Base-by-base conservation (phyloP, 2,113 vertebrate genomes). In the Ifrita kowaldi region DNA sequence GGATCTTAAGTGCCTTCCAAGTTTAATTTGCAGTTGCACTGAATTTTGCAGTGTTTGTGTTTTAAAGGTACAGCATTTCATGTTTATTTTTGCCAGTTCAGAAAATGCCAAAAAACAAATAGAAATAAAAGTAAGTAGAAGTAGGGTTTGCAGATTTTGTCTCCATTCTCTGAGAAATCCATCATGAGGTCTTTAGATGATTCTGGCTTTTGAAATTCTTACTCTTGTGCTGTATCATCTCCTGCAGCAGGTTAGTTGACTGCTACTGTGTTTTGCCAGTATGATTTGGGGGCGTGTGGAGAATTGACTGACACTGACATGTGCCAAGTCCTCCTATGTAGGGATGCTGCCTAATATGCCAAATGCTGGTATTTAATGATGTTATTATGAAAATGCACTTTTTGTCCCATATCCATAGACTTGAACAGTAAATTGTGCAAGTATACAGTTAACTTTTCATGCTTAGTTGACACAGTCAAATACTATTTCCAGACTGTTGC, bases 231-330 rank as follows among this genome's bases (percentile, higher is more conserved):
- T 62, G 12, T 32, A 8, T 55, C 16, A 35, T 55, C 15, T 50
- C 41, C 50, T 52, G 0, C 13, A 46, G 46, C 42, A 20, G 32
- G 15, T 62, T 81, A 23, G 16, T 37, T 71, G 79, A 20, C 42
- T 7, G 5, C n/a, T 74, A 0, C 27, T 37, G 1, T 42, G 27
- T 68, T 63, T 55, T 70, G 10, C 55, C 28, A 28, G n/a, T 39
- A 24, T 0, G 0, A 0, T 84, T 74, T 81, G 30, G 28, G 18
- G 2, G 5, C 3, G 10, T 6, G 1, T 75, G 74, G 62, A 44
- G 37, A 73, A 19, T 9, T 70, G 28, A 23, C 30, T 57, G 18
- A 28, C 41, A n/a, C 0, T 46, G 32, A 46, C 8, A 3, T 7
- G 28, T 62, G 37, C 28, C 24, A 77, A 10, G 22, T 56, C 13